Conservation (phyloP, 1,140 invertebrate genomes). For the Drosophila novamexicana region DNA sequence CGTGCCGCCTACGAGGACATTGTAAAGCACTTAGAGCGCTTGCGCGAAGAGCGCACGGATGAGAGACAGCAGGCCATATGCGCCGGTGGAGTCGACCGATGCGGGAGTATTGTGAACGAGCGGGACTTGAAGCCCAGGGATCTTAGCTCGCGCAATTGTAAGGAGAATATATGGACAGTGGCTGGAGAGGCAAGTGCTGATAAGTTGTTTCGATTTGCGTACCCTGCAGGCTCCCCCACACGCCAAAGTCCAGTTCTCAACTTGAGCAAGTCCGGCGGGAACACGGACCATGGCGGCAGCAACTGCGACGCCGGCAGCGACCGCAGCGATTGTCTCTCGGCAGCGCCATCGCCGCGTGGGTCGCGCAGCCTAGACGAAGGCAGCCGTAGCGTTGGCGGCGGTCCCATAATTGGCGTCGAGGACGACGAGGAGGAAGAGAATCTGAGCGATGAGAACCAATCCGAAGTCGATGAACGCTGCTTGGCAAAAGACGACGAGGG, state of each 20-base stretch:
- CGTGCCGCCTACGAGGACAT: constrained; percentile 96
- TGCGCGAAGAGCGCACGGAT: constrained; percentile 92
- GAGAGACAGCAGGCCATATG: constrained; percentile 86
- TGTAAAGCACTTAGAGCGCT: constrained; percentile 96
- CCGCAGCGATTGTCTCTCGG: constrained; percentile 85
- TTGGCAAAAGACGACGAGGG: constrained; percentile 95
- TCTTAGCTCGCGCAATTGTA: constrained; percentile 94
- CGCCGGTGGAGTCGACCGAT: constrained; percentile 72
- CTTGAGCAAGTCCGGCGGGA: constrained; percentile 92
- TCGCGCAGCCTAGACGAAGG: constrained; percentile 76
- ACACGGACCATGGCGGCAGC: constrained; percentile 85
- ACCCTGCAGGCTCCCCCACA: constrained; percentile 90
- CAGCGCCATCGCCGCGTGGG: constrained; percentile 85
- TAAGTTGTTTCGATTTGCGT: constrained; percentile 11
- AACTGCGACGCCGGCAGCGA: constrained; percentile 86
- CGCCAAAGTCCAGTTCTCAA: constrained; percentile 96
- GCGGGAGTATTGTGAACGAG: constrained; percentile 85
- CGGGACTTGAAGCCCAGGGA: constrained; percentile 91
- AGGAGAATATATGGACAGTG: constrained; percentile 68
- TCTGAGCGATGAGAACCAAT: constrained; percentile 92
- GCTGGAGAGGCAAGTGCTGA: not conserved
- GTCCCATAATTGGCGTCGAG: constrained; percentile 82
- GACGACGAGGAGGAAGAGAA: constrained; percentile 91
- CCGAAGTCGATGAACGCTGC: constrained; percentile 83
- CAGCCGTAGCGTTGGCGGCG: constrained; percentile 86